Evolutionary conservation across 2,797 vertebrate genomes (phyloP).

Genomic region (Liasis olivaceus): DNA sequence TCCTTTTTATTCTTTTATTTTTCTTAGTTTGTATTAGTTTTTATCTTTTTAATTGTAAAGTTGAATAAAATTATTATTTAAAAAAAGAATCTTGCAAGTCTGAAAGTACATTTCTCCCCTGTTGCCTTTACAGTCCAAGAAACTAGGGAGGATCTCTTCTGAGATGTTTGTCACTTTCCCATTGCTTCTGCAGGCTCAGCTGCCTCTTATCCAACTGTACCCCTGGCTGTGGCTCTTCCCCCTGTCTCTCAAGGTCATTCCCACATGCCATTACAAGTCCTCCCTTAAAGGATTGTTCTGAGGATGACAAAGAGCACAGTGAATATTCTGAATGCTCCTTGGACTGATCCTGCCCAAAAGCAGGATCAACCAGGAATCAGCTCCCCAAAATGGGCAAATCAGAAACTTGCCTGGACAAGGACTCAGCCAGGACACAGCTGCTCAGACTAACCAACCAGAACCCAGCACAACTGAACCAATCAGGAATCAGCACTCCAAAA

Average conservation of each 20-base stretch:
- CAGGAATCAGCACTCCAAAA: background rate
- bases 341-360: background rate
- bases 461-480: background rate
- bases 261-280: background rate
- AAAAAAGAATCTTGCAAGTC: background rate
- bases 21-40: too few relatives aligned
- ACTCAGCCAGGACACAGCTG: background rate
- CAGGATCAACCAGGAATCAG: background rate
- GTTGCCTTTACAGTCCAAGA: background rate
- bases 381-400: background rate
- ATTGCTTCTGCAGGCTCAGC: background rate
- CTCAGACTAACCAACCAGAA: background rate
- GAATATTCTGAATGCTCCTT: background rate
- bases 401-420: background rate
- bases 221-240: background rate
- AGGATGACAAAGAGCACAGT: background rate
- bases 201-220: background rate
- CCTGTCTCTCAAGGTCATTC: background rate
- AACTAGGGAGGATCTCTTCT: background rate
- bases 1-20: too few relatives aligned
- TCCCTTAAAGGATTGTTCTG: background rate
- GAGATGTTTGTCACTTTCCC: background rate
- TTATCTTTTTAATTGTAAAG: too few relatives aligned
- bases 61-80: too few relatives aligned
- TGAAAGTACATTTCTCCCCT: background rate